A percentile compares a stretch with the other conserved stretches of the same genome.
Conservation (phyloP, 2,888 invertebrate species). For the Dyspetes luteomarginatus region DNA sequence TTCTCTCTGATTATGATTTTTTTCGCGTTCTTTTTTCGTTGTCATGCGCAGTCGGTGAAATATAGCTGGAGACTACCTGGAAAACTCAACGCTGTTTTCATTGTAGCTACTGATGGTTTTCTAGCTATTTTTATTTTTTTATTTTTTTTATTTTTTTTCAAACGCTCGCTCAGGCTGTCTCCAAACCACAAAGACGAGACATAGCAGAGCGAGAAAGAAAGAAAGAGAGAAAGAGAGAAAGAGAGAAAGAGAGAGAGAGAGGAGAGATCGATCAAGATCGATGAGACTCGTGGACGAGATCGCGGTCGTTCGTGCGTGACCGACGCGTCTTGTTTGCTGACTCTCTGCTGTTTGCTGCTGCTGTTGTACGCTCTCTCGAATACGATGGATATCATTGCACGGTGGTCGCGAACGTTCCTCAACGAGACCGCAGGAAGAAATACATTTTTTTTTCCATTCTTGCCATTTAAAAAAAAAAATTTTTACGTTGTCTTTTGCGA, state of each 20-base stretch:
- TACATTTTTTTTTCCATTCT: neutral
- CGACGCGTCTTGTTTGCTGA: slow-evolving; percentile 62
- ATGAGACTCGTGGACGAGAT: slow-evolving; percentile 56
- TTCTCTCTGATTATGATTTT: too few relatives aligned
- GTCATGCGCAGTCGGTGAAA: too few relatives aligned
- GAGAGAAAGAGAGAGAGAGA: neutral
- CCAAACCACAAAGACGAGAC: neutral
- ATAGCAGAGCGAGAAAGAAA: neutral
- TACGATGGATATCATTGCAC: slow-evolving; percentile 50
- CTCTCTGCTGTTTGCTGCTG: slow-evolving; percentile 21
- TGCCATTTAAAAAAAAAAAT: too few relatives aligned
- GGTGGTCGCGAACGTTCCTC: slow-evolving; percentile 62
- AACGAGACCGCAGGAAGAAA: slow-evolving; percentile 59
- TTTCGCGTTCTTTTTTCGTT: too few relatives aligned
- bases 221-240: slow-evolving; percentile 1
- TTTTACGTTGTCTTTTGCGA: neutral
- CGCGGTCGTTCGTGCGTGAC: slow-evolving; percentile 64
- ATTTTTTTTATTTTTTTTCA: slow-evolving; percentile 7
- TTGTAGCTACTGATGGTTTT: neutral
- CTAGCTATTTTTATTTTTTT: neutral
- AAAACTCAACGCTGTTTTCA: neutral
- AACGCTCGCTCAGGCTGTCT: neutral
- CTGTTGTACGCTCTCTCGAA: slow-evolving; percentile 15
- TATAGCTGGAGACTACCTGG: neutral
- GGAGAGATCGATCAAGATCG: slow-evolving; percentile 49